Conservation (phyloP, 2,797 vertebrate genomes). For the Pangasius djambal region DNA sequence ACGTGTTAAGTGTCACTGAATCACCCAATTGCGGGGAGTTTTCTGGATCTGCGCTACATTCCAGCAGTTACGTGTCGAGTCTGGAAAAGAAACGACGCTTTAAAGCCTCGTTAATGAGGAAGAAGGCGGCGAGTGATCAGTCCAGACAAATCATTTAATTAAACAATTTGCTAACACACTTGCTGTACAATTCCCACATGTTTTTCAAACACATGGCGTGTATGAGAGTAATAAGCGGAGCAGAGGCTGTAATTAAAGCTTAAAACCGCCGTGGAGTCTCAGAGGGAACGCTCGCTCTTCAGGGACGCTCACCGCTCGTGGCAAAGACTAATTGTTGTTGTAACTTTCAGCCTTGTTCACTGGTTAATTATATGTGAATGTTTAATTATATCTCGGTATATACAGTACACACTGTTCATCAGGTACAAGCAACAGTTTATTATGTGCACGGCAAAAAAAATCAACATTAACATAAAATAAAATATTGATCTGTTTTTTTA, state of each 20-base stretch:
- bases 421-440: not conserved
- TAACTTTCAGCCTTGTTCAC: conserved; percentile 29
- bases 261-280: conserved; percentile 23
- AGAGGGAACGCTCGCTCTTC: conserved; percentile 27
- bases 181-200: conserved; percentile 40
- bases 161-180: conserved; percentile 61
- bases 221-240: conserved; percentile 42
- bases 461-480: too few relatives aligned
- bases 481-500: not conserved
- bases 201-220: conserved; percentile 28
- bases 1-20: not conserved
- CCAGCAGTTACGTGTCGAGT: too few relatives aligned
- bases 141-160: conserved; percentile 59
- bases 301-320: conserved; percentile 24
- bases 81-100: not conserved
- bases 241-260: conserved; percentile 46
- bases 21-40: too few relatives aligned
- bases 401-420: not conserved
- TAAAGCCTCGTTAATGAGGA: conserved; percentile 34
- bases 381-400: conserved; percentile 1
- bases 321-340: conserved; percentile 36
- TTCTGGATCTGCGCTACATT: not conserved
- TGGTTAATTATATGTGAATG: conserved; percentile 22
- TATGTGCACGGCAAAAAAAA: not conserved
- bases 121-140: conserved; percentile 52